phyloP scores from a whole-genome alignment of 2,113 vertebrate species.

The Pipa parva region DNA sequence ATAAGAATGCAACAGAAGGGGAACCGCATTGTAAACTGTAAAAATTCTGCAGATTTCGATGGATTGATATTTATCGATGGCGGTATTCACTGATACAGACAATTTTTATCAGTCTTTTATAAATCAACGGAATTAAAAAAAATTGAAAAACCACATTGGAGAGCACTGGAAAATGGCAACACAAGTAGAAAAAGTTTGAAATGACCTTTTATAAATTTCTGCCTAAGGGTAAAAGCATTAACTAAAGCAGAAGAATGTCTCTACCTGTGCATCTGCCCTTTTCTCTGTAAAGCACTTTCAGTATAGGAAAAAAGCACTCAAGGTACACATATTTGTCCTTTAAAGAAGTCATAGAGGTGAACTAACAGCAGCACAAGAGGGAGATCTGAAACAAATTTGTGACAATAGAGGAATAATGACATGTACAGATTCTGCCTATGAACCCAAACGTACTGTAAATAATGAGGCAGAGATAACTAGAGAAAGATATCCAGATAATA shows the following conservation, averaged over 20 bases:
- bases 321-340: constrained; percentile 23
- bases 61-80: no score
- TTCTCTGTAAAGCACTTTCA: background rate
- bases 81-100: no score
- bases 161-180: no score
- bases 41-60: no score
- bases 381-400: background rate
- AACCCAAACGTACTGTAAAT: background rate
- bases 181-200: no score
- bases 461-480: constrained; percentile 3
- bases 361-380: background rate
- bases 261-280: constrained; percentile 20
- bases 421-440: background rate
- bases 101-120: no score
- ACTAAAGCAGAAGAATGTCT: background rate
- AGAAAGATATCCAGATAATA: background rate
- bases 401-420: constrained; percentile 5
- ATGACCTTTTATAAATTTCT: no score
- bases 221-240: no score
- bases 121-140: no score
- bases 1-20: no score
- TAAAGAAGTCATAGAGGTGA: background rate
- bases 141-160: no score
- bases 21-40: no score
- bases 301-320: constrained; percentile 1